These are phyloP conservation scores for Sander lucioperca DNA, from an alignment of 2,113 vertebrate species.

Conservation along the genomic window DNA sequence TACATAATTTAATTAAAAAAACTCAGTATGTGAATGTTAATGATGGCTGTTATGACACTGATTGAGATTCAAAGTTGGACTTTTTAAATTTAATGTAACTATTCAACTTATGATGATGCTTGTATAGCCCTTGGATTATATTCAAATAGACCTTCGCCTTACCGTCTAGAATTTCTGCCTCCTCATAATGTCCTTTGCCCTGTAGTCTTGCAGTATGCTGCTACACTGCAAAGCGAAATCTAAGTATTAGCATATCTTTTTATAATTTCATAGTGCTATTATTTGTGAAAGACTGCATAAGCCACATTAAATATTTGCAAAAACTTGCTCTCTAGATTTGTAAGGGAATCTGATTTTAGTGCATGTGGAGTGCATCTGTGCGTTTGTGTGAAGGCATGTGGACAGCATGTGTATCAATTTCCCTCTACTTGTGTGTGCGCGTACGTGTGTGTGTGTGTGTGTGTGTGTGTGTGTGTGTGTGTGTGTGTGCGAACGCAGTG, in stretches of 20 bases:
- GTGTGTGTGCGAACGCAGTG: constrained; percentile 40
- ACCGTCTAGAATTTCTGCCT: constrained; percentile 52
- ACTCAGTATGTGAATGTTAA: constrained; percentile 60
- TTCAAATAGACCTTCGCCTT: constrained; percentile 70
- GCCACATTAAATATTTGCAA: constrained; percentile 74
- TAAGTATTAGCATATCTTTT: constrained; percentile 70
- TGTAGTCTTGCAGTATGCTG: constrained; percentile 59
- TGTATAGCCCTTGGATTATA: constrained; percentile 85
- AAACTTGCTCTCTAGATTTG: constrained; percentile 52
- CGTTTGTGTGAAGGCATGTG: constrained; percentile 67
- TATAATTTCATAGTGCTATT: constrained; percentile 62
- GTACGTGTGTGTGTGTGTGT: constrained; percentile 49
- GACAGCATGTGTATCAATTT: constrained; percentile 61
- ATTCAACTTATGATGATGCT: constrained; percentile 68
- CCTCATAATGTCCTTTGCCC: constrained; percentile 46
- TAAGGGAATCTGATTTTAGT: constrained; percentile 67
- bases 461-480: constrained; percentile 49
- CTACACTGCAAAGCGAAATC: constrained; percentile 76
- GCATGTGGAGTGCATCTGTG: constrained; percentile 74
- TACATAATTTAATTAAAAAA: constrained; percentile 61
- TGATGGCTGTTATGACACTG: constrained; percentile 60
- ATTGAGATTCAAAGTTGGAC: constrained; percentile 62
- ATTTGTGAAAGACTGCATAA: constrained; percentile 78
- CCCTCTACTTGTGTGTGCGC: constrained; percentile 46
- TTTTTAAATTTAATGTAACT: constrained; percentile 62